Percentiles rank a stretch among this genome's conserved stretches.
Evolutionary conservation across 1,140 invertebrate species (phyloP).

Genomic region (Drosophila trapezifrons): DNA sequence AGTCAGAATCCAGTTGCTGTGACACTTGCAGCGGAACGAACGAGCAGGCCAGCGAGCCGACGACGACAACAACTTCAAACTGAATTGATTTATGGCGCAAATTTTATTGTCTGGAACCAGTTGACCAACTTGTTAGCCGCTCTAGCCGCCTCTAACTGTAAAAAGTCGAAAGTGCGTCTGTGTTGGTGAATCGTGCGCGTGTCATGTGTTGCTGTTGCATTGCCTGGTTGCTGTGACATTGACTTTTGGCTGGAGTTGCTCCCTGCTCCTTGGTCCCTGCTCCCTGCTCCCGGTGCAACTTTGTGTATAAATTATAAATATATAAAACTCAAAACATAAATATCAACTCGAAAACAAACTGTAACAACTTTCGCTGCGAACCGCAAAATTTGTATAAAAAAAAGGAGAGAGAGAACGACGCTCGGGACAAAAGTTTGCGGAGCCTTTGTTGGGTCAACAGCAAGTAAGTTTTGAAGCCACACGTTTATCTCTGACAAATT

Average conservation of each 20-base stretch:
- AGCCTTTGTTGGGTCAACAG: slow-evolving; percentile 54
- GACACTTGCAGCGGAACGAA: slow-evolving; percentile 69
- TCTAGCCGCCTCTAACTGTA: slow-evolving; percentile 65
- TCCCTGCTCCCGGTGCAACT: slow-evolving; percentile 25
- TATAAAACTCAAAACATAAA: slow-evolving; percentile 43
- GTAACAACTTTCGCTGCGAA: slow-evolving; percentile 43
- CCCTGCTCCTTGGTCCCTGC: background rate
- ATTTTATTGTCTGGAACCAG: slow-evolving; percentile 78
- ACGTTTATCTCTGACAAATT: slow-evolving; percentile 38
- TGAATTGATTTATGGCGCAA: slow-evolving; percentile 81
- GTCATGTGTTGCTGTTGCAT: slow-evolving; percentile 40
- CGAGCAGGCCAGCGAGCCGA: slow-evolving; percentile 14
- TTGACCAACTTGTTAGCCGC: slow-evolving; percentile 71
- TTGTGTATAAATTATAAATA: slow-evolving; percentile 47
- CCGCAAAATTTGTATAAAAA: slow-evolving; percentile 10
- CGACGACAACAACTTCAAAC: slow-evolving; percentile 65
- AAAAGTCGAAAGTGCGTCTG: slow-evolving; percentile 68
- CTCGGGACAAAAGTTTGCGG: slow-evolving; percentile 27
- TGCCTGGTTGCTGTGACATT: slow-evolving; percentile 39
- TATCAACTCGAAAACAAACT: slow-evolving; percentile 34
- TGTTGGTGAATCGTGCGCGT: slow-evolving; percentile 74
- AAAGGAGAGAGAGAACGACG: background rate
- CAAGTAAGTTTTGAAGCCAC: slow-evolving; percentile 56
- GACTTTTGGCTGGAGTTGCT: slow-evolving; percentile 34
- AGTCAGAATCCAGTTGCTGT: slow-evolving; percentile 57